These are phyloP conservation scores for Tinamus guttatus DNA, from an alignment of 2,113 vertebrate genomes.

Conservation along the genomic window DNA sequence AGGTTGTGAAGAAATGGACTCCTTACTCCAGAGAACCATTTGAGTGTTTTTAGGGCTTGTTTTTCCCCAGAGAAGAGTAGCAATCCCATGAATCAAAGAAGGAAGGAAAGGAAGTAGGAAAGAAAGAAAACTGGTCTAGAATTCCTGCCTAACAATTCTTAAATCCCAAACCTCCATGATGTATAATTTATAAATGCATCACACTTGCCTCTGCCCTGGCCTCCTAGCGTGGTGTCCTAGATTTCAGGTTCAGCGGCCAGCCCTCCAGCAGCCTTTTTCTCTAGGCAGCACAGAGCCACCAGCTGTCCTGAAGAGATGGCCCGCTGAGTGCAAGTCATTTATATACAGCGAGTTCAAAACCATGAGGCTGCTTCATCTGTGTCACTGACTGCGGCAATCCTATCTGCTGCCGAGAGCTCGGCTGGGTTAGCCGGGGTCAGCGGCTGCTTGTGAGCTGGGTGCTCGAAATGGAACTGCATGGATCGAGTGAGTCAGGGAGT, in stretches of 20 bases:
- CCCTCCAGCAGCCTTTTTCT: background rate
- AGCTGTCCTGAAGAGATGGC: background rate
- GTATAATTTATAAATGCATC: background rate
- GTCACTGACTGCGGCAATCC: background rate
- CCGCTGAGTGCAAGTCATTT: background rate
- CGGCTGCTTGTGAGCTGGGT: background rate
- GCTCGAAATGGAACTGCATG: background rate
- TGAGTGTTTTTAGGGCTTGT: constrained; percentile 36
- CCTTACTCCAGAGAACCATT: background rate
- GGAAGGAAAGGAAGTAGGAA: constrained; percentile 33
- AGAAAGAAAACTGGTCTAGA: background rate
- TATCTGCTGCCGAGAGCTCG: background rate
- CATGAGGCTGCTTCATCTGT: accelerated
- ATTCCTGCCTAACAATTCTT: constrained; percentile 33
- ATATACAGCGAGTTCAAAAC: background rate
- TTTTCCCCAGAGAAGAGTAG: constrained; percentile 16
- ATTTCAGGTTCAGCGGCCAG: background rate
- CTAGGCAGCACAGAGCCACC: background rate
- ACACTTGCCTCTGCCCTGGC: background rate
- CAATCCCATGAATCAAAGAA: constrained; percentile 21
- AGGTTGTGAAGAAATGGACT: background rate
- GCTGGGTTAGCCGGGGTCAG: background rate
- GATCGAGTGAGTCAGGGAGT: background rate
- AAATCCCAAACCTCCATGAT: background rate
- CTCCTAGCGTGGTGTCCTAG: background rate